Evolutionary conservation across 2,113 vertebrate genomes (phyloP), one percentile per base, ranked within the genome.

Genomic region (Dicaeum eximium): DNA sequence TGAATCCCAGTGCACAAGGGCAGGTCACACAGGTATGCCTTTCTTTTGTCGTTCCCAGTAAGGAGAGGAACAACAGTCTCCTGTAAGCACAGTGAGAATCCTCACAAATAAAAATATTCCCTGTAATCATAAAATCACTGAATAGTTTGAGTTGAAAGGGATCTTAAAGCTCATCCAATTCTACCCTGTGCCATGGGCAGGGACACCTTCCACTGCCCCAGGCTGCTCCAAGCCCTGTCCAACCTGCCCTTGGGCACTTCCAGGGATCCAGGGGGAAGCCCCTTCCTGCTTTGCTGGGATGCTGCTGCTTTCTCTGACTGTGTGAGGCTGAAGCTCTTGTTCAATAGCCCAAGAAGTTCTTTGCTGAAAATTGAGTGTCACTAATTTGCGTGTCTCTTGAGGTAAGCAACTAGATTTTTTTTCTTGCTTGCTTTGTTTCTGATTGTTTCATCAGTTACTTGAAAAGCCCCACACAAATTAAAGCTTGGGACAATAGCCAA

Each of bases 221-320:
- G 45, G 30, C 0, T 40, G 11, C 30, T 82, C n/a, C 47, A 45
- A 51, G 6, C 35, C 35, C 21, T 0, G 0, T 64, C 25, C 74
- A 80, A 0, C 9, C 38, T 60, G 38, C 24, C 53, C 61, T 54
- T 30, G 62, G n/a, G 0, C n/a, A 40, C 17, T 82, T 0, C 24
- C 86, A 74, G 61, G 70, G 61, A 40, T 82, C 40, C 85, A 64
- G 38, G 20, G 14, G 16, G 16, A 13, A 74, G 53, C 6, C 14
- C 18, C 33, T 56, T 27, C 38, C 45, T 53, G 27, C 47, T 71
- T 45, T 79, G 38, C 75, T 90, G 42, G 51, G 58, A 6, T 70
- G 53, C 47, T 56, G 35, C 31, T 65, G 33, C 54, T 86, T 57
- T 64, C 42, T 27, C 27, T 16, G 13, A 23, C 75, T 57, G 20